phyloP scores from a whole-genome alignment of 2,888 invertebrate genomes.

The Microctonus brassicae region DNA sequence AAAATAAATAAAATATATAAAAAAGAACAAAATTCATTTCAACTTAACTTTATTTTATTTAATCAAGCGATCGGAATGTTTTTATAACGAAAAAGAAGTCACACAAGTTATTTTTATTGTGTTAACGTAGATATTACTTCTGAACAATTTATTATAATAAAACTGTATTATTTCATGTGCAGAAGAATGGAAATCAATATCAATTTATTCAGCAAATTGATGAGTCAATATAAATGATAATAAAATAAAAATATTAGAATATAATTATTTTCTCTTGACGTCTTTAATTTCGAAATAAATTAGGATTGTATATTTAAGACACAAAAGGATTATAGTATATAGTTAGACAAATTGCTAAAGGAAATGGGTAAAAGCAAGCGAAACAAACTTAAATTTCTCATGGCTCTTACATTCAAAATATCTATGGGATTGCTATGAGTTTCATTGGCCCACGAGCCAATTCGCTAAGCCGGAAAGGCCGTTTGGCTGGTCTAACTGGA shows the following conservation, averaged over 20 bases:
- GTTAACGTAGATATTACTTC: background rate
- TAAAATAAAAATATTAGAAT: background rate
- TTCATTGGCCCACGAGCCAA: conserved; percentile 36
- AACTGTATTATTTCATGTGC: too few relatives aligned
- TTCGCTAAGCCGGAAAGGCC: conserved; percentile 32
- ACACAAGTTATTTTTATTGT: background rate
- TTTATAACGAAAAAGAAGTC: background rate
- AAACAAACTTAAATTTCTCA: conserved; percentile 11
- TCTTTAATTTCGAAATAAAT: background rate
- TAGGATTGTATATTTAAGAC: background rate
- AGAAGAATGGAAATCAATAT: too few relatives aligned
- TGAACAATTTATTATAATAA: background rate
- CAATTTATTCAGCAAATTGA: too few relatives aligned
- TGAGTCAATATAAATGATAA: background rate
- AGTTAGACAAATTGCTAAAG: background rate
- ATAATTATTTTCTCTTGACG: background rate
- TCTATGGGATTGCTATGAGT: conserved; percentile 25
- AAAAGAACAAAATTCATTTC: conserved; percentile 29
- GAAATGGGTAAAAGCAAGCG: conserved; percentile 17
- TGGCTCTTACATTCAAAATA: conserved; percentile 10
- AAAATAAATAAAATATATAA: background rate
- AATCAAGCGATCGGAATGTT: background rate
- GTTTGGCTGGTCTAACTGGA: conserved; percentile 38
- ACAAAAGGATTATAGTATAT: background rate
- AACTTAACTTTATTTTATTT: conserved; percentile 9